Evolutionary conservation across 2,888 invertebrate genomes (phyloP), one percentile per base, ranked within the genome.

Genomic region (Platycnemis pennipes): DNA sequence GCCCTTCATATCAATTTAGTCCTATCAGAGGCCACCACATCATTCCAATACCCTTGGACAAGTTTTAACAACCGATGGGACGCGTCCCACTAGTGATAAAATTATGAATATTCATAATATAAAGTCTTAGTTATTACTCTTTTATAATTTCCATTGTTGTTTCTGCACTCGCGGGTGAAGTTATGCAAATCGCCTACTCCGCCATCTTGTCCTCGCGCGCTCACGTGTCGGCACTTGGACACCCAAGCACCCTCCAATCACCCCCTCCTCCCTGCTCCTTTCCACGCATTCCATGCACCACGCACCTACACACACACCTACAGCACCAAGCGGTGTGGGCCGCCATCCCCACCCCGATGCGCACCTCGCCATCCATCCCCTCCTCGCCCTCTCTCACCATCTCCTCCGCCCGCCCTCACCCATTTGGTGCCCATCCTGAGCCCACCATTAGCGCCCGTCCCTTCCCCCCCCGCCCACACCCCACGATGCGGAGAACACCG

Each of bases 391-490:
- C 77, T 0, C 11, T 77, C 77, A 8, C 31, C 37, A 37, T 37
- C 49, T 49, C 49, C 77, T 13, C 77, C 77, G 77, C 77, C 77
- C 37, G 77, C 77, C 37, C 77, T 87, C 89, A 53, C 53, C 91
- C 91, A 91, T 91, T 91, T 91, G 91, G 63, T 63, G 63, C 56
- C 63, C 56, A 49, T 42, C 87, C 46, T 87, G 87, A 87, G 87
- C 87, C 87, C 87, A 87, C 91, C 91, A 91, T 91, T 91, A 91
- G 44, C 19, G 63, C 77, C 77, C 31, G 44, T 37, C 63, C 91
- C 19, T 44, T 2, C 2, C 63, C 91, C 19, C 63, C 16, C 2
- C 89, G 13, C 63, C 11, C 19, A 37, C 44, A 26, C 77, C 37
- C 77, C 77, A 2, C 19, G 4, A 2, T 13, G 26, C 37, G 22